Evolutionary conservation across 2,888 invertebrate genomes (phyloP).

Genomic region (Drosophila koepferae): DNA sequence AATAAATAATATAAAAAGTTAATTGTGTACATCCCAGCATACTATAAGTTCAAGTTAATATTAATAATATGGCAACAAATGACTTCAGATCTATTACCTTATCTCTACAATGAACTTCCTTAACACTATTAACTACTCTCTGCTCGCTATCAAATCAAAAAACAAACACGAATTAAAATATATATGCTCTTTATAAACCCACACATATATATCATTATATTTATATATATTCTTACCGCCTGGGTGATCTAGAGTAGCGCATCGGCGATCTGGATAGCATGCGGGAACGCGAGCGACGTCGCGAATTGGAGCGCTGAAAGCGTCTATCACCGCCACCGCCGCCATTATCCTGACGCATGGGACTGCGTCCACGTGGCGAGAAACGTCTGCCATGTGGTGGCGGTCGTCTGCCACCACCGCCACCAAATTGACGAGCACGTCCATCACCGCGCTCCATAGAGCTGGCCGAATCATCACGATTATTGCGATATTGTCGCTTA

Average conservation of each 20-base stretch:
- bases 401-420: constrained; percentile 71
- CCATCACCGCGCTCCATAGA: constrained; percentile 82
- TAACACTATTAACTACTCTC: too few relatives aligned
- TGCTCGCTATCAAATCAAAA: too few relatives aligned
- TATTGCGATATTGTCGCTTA: constrained; percentile 94
- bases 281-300: constrained; percentile 83
- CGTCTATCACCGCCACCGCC: constrained; percentile 59
- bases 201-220: too few relatives aligned
- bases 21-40: too few relatives aligned
- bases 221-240: constrained; percentile 74
- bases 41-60: too few relatives aligned
- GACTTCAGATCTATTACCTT: too few relatives aligned
- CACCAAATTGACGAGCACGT: constrained; percentile 75
- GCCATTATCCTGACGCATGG: constrained; percentile 72
- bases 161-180: too few relatives aligned
- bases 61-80: too few relatives aligned
- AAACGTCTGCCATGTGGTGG: constrained; percentile 72
- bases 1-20: too few relatives aligned
- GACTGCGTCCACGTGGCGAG: constrained; percentile 76
- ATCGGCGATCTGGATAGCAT: constrained; percentile 83
- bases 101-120: too few relatives aligned
- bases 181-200: too few relatives aligned
- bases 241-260: constrained; percentile 83
- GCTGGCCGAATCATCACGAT: constrained; percentile 90
- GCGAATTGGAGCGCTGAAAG: constrained; percentile 82